Percentiles rank a stretch among this genome's conserved stretches.
These are phyloP conservation scores for Hipparchia sbordonii DNA, from an alignment of 2,888 invertebrate genomes.

Conservation along the genomic window DNA sequence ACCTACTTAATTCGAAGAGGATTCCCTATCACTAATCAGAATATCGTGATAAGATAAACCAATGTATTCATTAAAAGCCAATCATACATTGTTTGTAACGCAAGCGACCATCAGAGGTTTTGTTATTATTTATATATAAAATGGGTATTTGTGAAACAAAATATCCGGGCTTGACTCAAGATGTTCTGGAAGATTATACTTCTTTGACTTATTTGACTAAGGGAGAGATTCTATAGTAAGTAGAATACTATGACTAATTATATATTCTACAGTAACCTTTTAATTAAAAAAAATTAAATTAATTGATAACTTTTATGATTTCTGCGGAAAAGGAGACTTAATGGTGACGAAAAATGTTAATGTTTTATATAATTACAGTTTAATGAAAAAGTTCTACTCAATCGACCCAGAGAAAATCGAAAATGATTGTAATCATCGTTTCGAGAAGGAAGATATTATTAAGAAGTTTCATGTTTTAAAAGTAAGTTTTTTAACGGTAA, in stretches of 20 bases:
- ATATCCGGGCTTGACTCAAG: conserved; percentile 79
- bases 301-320: too few species aligned
- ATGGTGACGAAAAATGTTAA: not conserved
- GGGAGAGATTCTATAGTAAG: conserved; percentile 85
- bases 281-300: too few species aligned
- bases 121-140: not conserved
- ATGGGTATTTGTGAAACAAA: conserved; percentile 78
- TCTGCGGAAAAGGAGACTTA: not conserved
- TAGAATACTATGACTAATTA: conserved; percentile 36
- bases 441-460: conserved; percentile 77
- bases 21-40: conserved; percentile 32
- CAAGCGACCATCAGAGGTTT: conserved; percentile 10
- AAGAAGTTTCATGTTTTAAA: conserved; percentile 86
- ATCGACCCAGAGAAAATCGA: conserved; percentile 71
- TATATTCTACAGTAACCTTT: too few species aligned
- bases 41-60: conserved; percentile 33
- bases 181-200: conserved; percentile 83
- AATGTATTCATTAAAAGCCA: conserved; percentile 34
- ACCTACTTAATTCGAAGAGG: not conserved
- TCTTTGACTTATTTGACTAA: conserved; percentile 84
- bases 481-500: conserved; percentile 63
- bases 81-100: conserved; percentile 27
- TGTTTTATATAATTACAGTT: conserved; percentile 58
- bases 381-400: conserved; percentile 82
- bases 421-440: conserved; percentile 74